phyloP scores from a whole-genome alignment of 1,140 invertebrate genomes.

The Idris sp. region DNA sequence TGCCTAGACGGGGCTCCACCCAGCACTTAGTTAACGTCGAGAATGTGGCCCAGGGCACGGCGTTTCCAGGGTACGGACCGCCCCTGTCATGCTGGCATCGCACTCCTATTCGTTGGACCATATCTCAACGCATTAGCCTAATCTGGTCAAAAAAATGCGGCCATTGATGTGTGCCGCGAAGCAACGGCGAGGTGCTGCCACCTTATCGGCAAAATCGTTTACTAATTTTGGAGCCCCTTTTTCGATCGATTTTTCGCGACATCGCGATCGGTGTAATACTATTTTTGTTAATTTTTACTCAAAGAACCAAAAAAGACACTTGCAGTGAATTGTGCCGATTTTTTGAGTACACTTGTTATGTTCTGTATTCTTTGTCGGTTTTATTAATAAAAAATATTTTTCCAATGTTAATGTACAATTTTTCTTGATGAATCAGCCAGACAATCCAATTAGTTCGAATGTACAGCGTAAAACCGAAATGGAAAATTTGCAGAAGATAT shows the following conservation, averaged over 20 bases:
- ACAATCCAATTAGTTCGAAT: too few relatives aligned
- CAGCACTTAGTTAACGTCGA: slow-evolving; percentile 78
- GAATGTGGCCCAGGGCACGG: slow-evolving; percentile 74
- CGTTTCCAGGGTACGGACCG: slow-evolving; percentile 76
- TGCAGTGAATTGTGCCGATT: too few relatives aligned
- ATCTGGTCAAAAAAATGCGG: slow-evolving; percentile 75
- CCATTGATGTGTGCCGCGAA: slow-evolving; percentile 73
- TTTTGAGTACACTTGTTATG: too few relatives aligned
- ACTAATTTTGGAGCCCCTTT: slow-evolving; percentile 66
- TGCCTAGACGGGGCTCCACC: slow-evolving; percentile 77
- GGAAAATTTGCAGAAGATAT: too few relatives aligned
- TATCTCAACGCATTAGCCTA: slow-evolving; percentile 78
- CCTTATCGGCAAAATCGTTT: slow-evolving; percentile 64
- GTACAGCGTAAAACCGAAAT: too few relatives aligned
- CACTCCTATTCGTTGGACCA: slow-evolving; percentile 78
- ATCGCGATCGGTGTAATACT: slow-evolving; percentile 27
- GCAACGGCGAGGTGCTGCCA: slow-evolving; percentile 76
- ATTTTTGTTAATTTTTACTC: slow-evolving; percentile 9
- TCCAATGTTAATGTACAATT: too few relatives aligned
- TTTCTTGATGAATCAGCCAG: too few relatives aligned
- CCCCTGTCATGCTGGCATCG: slow-evolving; percentile 71
- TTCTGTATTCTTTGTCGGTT: too few relatives aligned
- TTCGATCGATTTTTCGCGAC: slow-evolving; percentile 70
- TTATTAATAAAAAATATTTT: too few relatives aligned
- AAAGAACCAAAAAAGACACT: too few relatives aligned